phyloP scores from a whole-genome alignment of 2,113 vertebrate genomes.

The Neogale vison region DNA sequence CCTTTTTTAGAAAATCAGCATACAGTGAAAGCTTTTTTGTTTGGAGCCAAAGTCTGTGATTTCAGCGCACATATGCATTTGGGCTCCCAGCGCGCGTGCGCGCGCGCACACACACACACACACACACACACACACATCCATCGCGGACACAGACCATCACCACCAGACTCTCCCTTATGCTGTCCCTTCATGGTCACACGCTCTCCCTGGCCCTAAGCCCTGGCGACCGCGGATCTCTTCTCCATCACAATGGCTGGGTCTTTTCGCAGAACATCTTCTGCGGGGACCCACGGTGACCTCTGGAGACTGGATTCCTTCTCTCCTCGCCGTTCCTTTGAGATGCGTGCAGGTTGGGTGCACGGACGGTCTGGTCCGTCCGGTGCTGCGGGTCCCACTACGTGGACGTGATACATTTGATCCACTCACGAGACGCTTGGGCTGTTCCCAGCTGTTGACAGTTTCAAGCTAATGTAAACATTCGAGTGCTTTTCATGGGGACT shows the following conservation, averaged over 20 bases:
- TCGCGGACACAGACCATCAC: fast-evolving
- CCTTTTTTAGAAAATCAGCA: not conserved
- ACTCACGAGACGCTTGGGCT: not conserved
- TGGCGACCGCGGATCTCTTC: not conserved
- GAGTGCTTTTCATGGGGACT: not conserved
- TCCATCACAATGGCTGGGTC: not conserved
- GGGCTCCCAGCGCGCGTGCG: not conserved
- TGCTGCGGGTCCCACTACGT: fast-evolving
- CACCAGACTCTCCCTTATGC: fast-evolving
- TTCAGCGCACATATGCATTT: not conserved
- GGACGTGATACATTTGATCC: not conserved
- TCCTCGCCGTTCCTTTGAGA: not conserved
- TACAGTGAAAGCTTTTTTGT: not conserved
- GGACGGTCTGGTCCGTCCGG: not conserved
- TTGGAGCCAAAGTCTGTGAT: not conserved
- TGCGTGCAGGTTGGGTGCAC: fast-evolving
- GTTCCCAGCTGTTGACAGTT: not conserved
- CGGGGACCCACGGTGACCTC: not conserved
- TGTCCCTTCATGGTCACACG: fast-evolving
- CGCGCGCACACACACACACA: too few relatives aligned
- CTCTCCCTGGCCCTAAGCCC: not conserved
- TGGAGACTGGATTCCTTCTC: not conserved
- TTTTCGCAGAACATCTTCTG: not conserved
- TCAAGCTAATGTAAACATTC: not conserved
- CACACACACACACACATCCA: too few relatives aligned